These are phyloP conservation scores for Chlamydotis undulata DNA, from an alignment of 2,113 vertebrate genomes.

Conservation along the genomic window DNA sequence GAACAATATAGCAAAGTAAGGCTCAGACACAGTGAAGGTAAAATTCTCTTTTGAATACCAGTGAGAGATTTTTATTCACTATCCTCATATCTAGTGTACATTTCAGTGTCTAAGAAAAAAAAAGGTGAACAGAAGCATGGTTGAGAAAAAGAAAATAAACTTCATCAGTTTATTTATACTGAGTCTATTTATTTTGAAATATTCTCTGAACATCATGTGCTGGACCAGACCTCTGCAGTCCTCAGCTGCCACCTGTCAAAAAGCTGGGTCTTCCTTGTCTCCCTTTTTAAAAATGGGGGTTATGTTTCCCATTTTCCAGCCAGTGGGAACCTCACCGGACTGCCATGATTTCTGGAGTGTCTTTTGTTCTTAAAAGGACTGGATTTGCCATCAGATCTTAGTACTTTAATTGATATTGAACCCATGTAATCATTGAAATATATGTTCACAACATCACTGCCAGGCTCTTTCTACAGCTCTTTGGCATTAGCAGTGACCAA, in stretches of 20 bases:
- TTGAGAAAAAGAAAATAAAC: not conserved
- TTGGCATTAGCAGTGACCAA: not conserved
- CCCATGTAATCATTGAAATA: not conserved
- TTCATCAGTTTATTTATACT: not conserved
- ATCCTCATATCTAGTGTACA: not conserved
- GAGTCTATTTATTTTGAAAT: not conserved
- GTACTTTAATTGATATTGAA: not conserved
- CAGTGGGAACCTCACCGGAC: no score
- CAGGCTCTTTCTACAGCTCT: not conserved
- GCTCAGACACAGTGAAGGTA: not conserved
- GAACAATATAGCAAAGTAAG: not conserved
- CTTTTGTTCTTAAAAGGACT: not conserved
- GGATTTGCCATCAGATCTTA: not conserved
- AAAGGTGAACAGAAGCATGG: not conserved
- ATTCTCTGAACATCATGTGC: not conserved
- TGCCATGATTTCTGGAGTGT: not conserved
- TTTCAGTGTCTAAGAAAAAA: not conserved
- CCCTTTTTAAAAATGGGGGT: no score
- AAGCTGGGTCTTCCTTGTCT: not conserved
- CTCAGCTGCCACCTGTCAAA: not conserved
- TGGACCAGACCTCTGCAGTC: not conserved
- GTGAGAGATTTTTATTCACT: not conserved
- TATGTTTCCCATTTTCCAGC: no score
- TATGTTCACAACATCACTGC: not conserved
- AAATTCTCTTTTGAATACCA: not conserved